A percentile compares a stretch with the other conserved stretches of the same genome.
Evolutionary conservation across 2,888 invertebrate species (phyloP).

Genomic region (Eucera pruinosa): DNA sequence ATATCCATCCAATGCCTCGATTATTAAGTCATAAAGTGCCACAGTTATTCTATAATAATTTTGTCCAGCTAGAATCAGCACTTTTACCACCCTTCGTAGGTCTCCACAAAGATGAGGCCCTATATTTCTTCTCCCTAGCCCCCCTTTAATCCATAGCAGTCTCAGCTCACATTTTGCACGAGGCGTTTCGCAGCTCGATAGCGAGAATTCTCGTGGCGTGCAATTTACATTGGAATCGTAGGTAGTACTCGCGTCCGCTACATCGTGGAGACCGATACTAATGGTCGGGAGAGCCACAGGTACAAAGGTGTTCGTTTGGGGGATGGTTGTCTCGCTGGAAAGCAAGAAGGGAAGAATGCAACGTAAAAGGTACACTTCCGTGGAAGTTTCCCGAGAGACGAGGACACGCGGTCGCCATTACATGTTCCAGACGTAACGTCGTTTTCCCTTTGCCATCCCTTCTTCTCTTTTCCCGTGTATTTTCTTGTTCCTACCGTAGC

Average conservation of each 20-base stretch:
- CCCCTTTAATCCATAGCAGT: too few relatives aligned
- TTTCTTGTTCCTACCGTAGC: conserved; percentile 30
- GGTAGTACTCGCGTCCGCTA: not conserved
- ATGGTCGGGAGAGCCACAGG: conserved; percentile 4
- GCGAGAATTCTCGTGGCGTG: not conserved
- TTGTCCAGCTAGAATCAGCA: too few relatives aligned
- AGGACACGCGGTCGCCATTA: conserved; percentile 45
- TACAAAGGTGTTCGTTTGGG: conserved; percentile 18
- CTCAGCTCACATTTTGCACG: too few relatives aligned
- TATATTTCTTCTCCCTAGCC: too few relatives aligned
- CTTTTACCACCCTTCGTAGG: too few relatives aligned
- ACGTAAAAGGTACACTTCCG: conserved; percentile 28
- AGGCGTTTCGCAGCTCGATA: not conserved
- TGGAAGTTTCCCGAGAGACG: conserved; percentile 46
- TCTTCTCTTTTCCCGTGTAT: not conserved
- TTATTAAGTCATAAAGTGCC: too few relatives aligned
- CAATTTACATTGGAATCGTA: conserved; percentile 8
- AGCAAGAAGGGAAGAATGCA: conserved; percentile 12
- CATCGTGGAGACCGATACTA: conserved; percentile 29
- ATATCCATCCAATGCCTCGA: too few relatives aligned
- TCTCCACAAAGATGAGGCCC: too few relatives aligned
- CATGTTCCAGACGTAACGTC: conserved; percentile 59
- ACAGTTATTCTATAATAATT: too few relatives aligned
- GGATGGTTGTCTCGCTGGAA: too few relatives aligned
- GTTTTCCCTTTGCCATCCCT: conserved; percentile 27